Conservation (phyloP, 2,888 invertebrate genomes). For the Philonicus albiceps region DNA sequence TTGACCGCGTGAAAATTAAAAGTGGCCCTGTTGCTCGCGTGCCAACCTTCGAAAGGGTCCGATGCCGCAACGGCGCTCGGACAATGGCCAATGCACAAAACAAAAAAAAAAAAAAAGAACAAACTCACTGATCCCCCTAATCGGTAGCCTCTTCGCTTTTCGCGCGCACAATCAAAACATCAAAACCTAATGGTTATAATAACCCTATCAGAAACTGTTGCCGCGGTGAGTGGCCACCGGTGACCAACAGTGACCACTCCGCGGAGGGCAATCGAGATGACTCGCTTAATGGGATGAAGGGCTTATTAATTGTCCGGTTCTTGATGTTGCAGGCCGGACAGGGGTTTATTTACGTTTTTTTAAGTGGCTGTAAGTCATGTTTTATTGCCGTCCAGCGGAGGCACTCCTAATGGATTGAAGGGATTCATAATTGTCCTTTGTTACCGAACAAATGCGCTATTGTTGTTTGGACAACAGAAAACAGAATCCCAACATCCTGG, state of each 20-base stretch:
- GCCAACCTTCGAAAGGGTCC: neutral
- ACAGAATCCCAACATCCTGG: neutral
- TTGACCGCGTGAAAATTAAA: neutral
- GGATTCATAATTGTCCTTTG: neutral
- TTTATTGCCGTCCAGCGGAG: neutral
- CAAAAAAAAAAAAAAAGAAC: neutral
- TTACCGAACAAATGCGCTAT: neutral
- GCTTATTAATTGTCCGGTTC: neutral
- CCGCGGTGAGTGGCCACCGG: neutral
- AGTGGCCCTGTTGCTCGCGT: constrained; percentile 7
- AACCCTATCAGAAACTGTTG: constrained; percentile 21
- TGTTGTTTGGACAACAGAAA: neutral
- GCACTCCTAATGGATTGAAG: neutral
- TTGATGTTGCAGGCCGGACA: neutral
- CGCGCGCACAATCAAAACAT: constrained; percentile 26
- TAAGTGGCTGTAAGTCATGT: neutral
- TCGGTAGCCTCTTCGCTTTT: constrained; percentile 16
- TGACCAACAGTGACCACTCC: neutral
- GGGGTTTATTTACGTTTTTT: neutral
- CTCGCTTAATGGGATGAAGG: neutral
- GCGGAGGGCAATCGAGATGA: neutral
- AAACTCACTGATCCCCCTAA: neutral
- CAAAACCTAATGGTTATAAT: neutral
- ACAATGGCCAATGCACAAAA: constrained; percentile 25
- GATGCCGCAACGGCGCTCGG: neutral